phyloP scores from a whole-genome alignment of 2,113 vertebrate genomes.

The Carassius auratus region DNA sequence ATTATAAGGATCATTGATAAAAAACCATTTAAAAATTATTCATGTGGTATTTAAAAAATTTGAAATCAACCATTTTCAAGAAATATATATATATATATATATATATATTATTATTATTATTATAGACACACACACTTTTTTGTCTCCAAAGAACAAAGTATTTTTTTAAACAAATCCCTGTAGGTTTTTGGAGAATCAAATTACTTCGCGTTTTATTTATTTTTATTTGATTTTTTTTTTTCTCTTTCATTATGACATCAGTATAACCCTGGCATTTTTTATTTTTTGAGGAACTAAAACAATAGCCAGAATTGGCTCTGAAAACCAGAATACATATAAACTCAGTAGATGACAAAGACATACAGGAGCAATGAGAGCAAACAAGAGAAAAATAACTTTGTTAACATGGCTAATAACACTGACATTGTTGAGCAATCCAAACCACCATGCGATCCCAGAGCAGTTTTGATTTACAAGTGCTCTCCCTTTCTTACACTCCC shows the following conservation, averaged over 20 bases:
- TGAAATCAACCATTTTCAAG: too few species aligned
- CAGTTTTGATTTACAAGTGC: neutral
- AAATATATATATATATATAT: too few species aligned
- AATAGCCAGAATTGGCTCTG: neutral
- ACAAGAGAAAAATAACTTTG: neutral
- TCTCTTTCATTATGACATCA: neutral
- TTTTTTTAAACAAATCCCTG: neutral
- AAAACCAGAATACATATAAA: neutral
- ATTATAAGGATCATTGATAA: neutral
- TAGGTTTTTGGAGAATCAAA: too few species aligned
- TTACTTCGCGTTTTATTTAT: too few species aligned
- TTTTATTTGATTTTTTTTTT: neutral
- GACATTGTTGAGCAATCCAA: constrained; percentile 6
- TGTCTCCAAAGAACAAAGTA: too few species aligned
- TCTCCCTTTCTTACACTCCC: constrained; percentile 25
- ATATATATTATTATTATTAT: too few species aligned
- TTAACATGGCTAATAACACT: constrained; percentile 13
- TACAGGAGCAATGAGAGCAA: neutral
- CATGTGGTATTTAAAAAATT: neutral
- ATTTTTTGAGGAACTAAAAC: neutral
- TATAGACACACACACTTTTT: too few species aligned
- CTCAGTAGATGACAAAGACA: neutral
- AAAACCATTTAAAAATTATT: neutral
- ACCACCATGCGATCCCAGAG: constrained; percentile 29
- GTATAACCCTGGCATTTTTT: neutral